Evolutionary conservation across 2,888 invertebrate genomes (phyloP).

Genomic region (Drosophila maculinotata): DNA sequence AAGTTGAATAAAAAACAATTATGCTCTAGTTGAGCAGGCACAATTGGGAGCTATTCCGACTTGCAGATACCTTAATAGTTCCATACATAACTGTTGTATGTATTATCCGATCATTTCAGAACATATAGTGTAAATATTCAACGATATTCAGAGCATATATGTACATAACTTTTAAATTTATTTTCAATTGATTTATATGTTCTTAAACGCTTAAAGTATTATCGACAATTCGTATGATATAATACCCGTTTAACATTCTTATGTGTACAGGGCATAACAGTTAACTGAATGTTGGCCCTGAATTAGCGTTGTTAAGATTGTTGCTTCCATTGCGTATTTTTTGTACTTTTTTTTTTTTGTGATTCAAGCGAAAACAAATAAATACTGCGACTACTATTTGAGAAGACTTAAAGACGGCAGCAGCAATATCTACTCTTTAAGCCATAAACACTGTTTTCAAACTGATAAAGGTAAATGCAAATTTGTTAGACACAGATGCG

Average conservation of each 20-base stretch:
- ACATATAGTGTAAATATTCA: not conserved
- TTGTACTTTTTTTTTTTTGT: not conserved
- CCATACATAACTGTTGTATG: too few species aligned
- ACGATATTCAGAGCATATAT: not conserved
- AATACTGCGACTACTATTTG: slow-evolving; percentile 6
- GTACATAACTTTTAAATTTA: too few species aligned
- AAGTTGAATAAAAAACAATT: not conserved
- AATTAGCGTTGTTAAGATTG: slow-evolving; percentile 20
- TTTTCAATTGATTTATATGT: too few species aligned
- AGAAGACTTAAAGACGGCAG: not conserved
- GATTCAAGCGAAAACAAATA: slow-evolving; percentile 18
- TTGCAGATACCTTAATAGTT: not conserved
- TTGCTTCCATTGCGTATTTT: slow-evolving; percentile 13
- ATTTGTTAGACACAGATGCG: slow-evolving; percentile 1
- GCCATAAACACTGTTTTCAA: not conserved
- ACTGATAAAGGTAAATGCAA: slow-evolving; percentile 8
- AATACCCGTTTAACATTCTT: not conserved
- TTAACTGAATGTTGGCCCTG: slow-evolving; percentile 25
- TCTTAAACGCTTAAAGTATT: too few species aligned
- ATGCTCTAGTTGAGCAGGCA: not conserved
- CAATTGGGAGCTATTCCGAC: not conserved
- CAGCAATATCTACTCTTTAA: not conserved
- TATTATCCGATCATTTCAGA: too few species aligned
- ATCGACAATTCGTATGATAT: too few species aligned
- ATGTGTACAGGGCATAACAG: not conserved